A percentile compares a stretch with the other conserved stretches of the same genome.
These are phyloP conservation scores for Nebria ingens DNA, from an alignment of 1,140 invertebrate genomes.

Conservation along the genomic window DNA sequence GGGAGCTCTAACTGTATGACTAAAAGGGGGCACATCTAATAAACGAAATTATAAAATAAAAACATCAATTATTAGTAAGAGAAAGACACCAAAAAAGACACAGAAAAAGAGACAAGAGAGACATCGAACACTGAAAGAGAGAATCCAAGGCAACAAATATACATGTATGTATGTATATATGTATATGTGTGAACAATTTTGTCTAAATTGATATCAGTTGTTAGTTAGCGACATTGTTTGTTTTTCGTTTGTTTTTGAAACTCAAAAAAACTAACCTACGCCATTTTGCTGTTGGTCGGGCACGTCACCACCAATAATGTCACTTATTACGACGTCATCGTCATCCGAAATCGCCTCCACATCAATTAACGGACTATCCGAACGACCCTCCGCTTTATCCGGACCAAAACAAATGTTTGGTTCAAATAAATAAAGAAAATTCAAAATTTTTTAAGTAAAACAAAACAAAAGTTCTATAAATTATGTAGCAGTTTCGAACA, in stretches of 20 bases:
- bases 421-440: constrained; percentile 12
- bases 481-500: not conserved
- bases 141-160: no score
- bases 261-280: constrained; percentile 52
- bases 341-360: constrained; percentile 65
- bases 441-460: constrained; percentile 11
- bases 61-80: no score
- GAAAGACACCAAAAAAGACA: no score
- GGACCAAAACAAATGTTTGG: constrained; percentile 12
- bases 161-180: no score
- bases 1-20: no score
- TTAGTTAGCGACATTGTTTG: not conserved
- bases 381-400: constrained; percentile 28
- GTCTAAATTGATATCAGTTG: not conserved
- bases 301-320: no score
- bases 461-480: not conserved
- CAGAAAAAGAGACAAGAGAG: no score
- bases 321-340: constrained; percentile 45
- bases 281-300: constrained; percentile 40
- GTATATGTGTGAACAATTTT: no score
- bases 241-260: no score
- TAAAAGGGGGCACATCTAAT: no score
- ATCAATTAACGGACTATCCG: constrained; percentile 59
- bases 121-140: no score
- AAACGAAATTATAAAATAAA: no score